Base-by-base conservation (phyloP, 2,888 invertebrate species). In the Acrocyrtus sp. region DNA sequence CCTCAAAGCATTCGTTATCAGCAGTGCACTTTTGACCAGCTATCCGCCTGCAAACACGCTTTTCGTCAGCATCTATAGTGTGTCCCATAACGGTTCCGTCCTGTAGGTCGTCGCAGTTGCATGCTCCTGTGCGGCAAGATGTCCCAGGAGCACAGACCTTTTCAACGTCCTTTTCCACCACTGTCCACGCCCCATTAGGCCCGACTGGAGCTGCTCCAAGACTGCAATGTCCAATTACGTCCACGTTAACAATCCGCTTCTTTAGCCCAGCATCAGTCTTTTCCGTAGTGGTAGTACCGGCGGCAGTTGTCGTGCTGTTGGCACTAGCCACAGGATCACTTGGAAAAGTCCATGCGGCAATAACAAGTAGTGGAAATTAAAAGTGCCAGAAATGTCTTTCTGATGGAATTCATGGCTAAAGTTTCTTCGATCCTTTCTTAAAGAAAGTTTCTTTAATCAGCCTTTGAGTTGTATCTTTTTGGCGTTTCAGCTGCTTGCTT, bases 91-190 rank as follows among this genome's bases (percentile, higher is more conserved):
- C 47, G 10, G 68, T 74, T 21, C 74, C 74, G 43, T 74, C 74
- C 1, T 27, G 15, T 21, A 74, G 63, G 41, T 74, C 68, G n/a
- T 74, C 54, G 29, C 74, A 74, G 24, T 74, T 74, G 21, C 74
- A 74, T 4, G 74, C 74, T 26, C 68, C 68, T 1, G 34, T 57
- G 21, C 74, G 41, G 39, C 74, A 74, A 6, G 74, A 68, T 6
- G 63, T 29, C 19, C 68, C 74, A 6, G n/a, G 3, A 1, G 63
- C 58, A 34, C 74, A 74, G 2, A 62, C 19, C 17, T 74, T 68
- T 26, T 74, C 63, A 0, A 74, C 68, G 27, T 68, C 68, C 19
- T 68, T 68, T 29, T 74, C 74, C 19, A 74, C 68, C 8, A 67
- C 58, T 39, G 62, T 68, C 74, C 74, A 68, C 3, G 68, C 67